Base-by-base conservation (phyloP, 2,888 invertebrate genomes). In the Hypsopygia costalis region DNA sequence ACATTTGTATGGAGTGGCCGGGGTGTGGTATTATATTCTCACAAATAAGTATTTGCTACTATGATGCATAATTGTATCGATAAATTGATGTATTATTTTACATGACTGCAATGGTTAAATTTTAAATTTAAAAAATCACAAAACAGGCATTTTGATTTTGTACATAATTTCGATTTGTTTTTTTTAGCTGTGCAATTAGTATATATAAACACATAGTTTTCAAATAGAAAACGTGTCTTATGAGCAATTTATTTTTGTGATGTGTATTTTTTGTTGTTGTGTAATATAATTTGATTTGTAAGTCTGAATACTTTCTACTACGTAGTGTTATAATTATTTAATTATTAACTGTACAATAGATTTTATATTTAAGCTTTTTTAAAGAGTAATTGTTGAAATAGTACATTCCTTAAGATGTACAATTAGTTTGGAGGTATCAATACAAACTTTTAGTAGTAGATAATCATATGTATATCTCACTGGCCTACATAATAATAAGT, bases 351-450 rank as follows among this genome's bases (percentile, higher is more conserved):
- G 47, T 65, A 72, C 62, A 68, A 67, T 62, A 44, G 53, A 51
- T 60, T 62, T 56, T 62, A 47, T 55, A 51, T 62, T 52, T 52
- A 47, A 51, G 62, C 61, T 44, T 63, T 63, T 70, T 65, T 74
- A 69, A 67, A 66, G 81, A 81, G 79, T 16, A 16, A 25, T 51
- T 37, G 54, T 76, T 78, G 75, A 62, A 63, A 66, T 75, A 77
- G 86, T 87, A 86, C 87, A 86, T 86, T 86, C 86, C 86, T 74
- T 69, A 74, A 30, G 50, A 82, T 85, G 86, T 86, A 86, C 86
- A 74, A 80, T 80, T 3, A 74, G 60, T 60, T 59, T 53, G 62
- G 64, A 62, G 64, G 67, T 60, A 65, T 69, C 54, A 62, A 62
- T 58, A 46, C 67, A 69, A 16, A 3, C 2, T 16, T 16, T 16